Evolutionary conservation across 2,113 vertebrate species (phyloP).

Genomic region (Peromyscus polionotus): DNA sequence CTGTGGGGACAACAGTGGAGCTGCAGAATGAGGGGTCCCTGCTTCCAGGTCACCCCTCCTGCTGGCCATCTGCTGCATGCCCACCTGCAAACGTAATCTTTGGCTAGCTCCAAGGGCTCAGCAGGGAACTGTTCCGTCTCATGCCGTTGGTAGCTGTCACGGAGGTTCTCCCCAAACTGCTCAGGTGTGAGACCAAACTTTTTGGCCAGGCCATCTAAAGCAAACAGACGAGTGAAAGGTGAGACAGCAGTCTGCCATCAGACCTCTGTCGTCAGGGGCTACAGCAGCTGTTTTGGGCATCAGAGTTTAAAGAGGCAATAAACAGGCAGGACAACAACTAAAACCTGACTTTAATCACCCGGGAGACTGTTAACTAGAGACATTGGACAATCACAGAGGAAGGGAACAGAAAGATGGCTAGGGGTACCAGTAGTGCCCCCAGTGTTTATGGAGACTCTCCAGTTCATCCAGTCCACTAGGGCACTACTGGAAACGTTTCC

Average conservation of each 20-base stretch:
- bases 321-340: background rate
- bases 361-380: background rate
- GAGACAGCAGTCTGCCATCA: background rate
- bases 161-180: constrained; percentile 98
- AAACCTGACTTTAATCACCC: background rate
- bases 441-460: background rate
- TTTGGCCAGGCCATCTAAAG: constrained; percentile 96
- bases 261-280: background rate
- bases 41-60: fast-evolving
- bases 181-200: constrained; percentile 99
- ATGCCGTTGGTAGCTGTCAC: constrained; percentile 99
- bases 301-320: background rate
- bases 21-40: background rate
- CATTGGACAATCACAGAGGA: background rate
- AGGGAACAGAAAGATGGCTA: background rate
- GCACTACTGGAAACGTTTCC: background rate
- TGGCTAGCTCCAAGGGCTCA: constrained; percentile 97
- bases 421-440: background rate
- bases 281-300: background rate
- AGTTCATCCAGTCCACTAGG: background rate
- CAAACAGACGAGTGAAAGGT: background rate
- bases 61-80: background rate
- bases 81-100: constrained; percentile 98
- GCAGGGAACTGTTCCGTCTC: constrained; percentile 99
- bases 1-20: constrained; percentile 81